These are phyloP conservation scores for Mythimna vitellina DNA, from an alignment of 2,888 invertebrate species.

Conservation along the genomic window DNA sequence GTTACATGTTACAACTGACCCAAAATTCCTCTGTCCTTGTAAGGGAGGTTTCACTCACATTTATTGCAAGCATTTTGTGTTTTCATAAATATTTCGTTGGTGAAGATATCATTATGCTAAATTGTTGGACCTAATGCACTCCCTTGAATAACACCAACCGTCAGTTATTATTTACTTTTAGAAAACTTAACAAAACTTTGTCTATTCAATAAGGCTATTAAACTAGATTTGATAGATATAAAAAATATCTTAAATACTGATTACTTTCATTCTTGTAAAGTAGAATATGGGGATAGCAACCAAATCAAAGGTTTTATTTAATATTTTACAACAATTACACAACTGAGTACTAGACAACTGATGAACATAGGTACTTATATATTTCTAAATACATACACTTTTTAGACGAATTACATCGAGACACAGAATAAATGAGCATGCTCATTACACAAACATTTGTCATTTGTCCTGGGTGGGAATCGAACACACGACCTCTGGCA, in stretches of 20 bases:
- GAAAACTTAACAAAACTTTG: background rate
- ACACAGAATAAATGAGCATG: too few relatives aligned
- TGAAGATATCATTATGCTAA: constrained; percentile 24
- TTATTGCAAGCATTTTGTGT: constrained; percentile 48
- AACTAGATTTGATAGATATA: background rate
- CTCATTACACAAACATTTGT: too few relatives aligned
- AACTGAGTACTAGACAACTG: too few relatives aligned
- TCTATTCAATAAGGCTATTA: background rate
- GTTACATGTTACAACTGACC: constrained; percentile 46
- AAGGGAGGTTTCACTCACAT: constrained; percentile 43
- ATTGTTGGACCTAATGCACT: constrained; percentile 13
- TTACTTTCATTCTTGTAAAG: background rate
- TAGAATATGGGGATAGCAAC: background rate
- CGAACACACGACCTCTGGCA: too few relatives aligned
- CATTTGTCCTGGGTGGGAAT: too few relatives aligned
- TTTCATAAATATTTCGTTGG: constrained; percentile 45
- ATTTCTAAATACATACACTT: too few relatives aligned
- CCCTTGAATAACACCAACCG: constrained; percentile 7
- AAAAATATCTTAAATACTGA: constrained; percentile 1
- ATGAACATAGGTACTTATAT: too few relatives aligned
- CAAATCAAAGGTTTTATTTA: constrained; percentile 21
- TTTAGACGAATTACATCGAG: too few relatives aligned
- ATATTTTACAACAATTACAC: too few relatives aligned
- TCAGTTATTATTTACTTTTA: background rate
- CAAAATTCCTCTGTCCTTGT: constrained; percentile 46